These are phyloP conservation scores for Xiphophorus couchianus DNA, from an alignment of 2,113 vertebrate species.

Conservation along the genomic window DNA sequence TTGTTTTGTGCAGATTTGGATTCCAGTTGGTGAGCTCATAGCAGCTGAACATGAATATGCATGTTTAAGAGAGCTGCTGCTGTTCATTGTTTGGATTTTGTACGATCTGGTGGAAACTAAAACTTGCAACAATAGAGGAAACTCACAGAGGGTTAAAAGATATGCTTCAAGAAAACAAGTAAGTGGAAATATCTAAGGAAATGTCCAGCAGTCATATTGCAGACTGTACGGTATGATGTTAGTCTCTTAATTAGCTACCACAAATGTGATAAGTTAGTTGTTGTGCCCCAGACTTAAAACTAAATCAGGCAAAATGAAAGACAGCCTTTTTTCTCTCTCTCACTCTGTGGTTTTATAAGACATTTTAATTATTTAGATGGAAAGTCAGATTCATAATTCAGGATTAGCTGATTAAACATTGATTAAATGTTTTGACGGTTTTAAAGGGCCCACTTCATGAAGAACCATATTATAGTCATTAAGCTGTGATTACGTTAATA, in stretches of 20 bases:
- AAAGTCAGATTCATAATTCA: no score
- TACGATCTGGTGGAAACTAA: constrained; percentile 3
- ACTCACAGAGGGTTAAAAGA: background rate
- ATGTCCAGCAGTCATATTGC: background rate
- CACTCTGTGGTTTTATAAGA: no score
- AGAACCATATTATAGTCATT: no score
- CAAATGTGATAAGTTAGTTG: no score
- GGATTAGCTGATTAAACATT: no score
- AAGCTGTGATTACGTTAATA: no score
- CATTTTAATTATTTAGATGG: no score
- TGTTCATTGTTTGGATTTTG: constrained; percentile 1
- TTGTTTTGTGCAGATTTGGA: background rate
- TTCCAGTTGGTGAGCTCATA: background rate
- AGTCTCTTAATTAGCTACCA: background rate
- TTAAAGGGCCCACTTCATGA: no score
- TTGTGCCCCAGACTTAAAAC: background rate
- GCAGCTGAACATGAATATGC: constrained; percentile 54
- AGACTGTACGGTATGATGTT: background rate
- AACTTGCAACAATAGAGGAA: background rate
- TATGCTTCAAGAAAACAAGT: background rate
- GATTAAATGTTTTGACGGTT: no score
- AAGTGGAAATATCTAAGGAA: background rate
- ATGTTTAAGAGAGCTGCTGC: constrained; percentile 17
- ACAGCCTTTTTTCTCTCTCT: background rate
- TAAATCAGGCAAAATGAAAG: background rate